These are phyloP conservation scores for Bombus waltoni DNA, from an alignment of 1,140 invertebrate species.

Conservation along the genomic window DNA sequence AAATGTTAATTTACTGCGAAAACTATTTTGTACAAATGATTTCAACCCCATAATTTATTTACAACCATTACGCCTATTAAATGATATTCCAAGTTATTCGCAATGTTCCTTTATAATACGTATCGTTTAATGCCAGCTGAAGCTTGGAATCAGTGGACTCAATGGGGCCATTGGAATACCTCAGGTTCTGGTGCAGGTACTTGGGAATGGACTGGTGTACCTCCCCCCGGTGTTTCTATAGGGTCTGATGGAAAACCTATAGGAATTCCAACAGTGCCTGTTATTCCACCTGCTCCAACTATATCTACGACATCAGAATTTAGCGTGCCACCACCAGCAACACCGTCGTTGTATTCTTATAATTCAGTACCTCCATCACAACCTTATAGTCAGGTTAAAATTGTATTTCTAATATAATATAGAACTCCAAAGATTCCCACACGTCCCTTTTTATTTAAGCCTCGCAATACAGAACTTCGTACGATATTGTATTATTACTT, in stretches of 20 bases:
- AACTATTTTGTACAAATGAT: neutral
- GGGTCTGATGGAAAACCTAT: constrained; percentile 80
- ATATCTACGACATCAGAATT: constrained; percentile 77
- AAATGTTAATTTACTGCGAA: neutral
- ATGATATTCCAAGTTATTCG: neutral
- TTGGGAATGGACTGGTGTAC: constrained; percentile 82
- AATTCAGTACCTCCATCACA: constrained; percentile 76
- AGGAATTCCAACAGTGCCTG: constrained; percentile 76
- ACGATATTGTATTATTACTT: neutral
- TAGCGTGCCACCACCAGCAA: constrained; percentile 73
- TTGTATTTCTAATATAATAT: constrained; percentile 45
- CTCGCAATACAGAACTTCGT: neutral
- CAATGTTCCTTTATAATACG: neutral
- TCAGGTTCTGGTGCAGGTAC: constrained; percentile 74
- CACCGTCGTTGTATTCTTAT: constrained; percentile 79
- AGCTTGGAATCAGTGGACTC: constrained; percentile 85
- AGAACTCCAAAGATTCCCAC: neutral
- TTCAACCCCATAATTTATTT: neutral
- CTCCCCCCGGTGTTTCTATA: constrained; percentile 76
- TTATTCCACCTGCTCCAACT: constrained; percentile 79
- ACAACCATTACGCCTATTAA: neutral
- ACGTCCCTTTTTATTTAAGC: neutral
- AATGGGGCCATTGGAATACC: constrained; percentile 83
- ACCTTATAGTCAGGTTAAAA: constrained; percentile 75
- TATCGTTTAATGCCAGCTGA: constrained; percentile 70